Conservation (phyloP, 30 jellyfish, hydroid and myxozoan genomes). For the Aurelia sp. region DNA sequence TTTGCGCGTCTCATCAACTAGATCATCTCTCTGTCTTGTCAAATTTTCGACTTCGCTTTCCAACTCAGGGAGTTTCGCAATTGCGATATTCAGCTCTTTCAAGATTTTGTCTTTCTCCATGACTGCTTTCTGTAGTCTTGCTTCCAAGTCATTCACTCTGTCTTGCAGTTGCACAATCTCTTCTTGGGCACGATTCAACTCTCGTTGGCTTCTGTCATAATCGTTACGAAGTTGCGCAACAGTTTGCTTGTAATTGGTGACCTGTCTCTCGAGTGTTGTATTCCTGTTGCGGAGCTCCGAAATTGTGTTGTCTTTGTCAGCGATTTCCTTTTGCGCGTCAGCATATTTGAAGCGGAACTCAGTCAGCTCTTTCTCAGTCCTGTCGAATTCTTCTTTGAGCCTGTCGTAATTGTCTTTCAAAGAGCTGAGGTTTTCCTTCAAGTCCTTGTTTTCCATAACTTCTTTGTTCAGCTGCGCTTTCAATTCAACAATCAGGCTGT, state of each 20-base stretch:
- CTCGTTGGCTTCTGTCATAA: conserved; percentile 94
- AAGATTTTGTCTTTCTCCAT: conserved; percentile 83
- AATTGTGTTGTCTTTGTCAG: conserved; percentile 84
- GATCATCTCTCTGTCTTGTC: conserved; percentile 70
- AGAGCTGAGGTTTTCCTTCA: conserved; percentile 80
- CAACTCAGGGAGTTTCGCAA: conserved; percentile 81
- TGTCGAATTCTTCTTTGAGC: conserved; percentile 81
- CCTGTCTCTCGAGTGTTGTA: conserved; percentile 75
- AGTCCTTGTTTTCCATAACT: conserved; percentile 80
- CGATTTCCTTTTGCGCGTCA: conserved; percentile 86
- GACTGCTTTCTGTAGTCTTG: conserved; percentile 78
- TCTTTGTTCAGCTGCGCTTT: conserved; percentile 79
- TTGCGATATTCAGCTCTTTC: conserved; percentile 76
- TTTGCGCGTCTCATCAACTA: conserved; percentile 72
- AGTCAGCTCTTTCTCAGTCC: conserved; percentile 89
- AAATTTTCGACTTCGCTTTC: conserved; percentile 82
- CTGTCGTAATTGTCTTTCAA: conserved; percentile 57
- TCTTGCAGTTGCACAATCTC: conserved; percentile 85
- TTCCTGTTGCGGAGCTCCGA: conserved; percentile 82
- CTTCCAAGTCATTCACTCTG: conserved; percentile 77
- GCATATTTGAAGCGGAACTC: conserved; percentile 88
- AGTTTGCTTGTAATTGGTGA: conserved; percentile 83
- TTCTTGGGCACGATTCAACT: conserved; percentile 85
- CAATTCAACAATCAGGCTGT: conserved; percentile 71
- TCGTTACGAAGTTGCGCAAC: conserved; percentile 79